Evolutionary conservation across 1,140 invertebrate genomes (phyloP), one percentile per base, ranked within the genome.

Genomic region (Drosophila nigrodunni): DNA sequence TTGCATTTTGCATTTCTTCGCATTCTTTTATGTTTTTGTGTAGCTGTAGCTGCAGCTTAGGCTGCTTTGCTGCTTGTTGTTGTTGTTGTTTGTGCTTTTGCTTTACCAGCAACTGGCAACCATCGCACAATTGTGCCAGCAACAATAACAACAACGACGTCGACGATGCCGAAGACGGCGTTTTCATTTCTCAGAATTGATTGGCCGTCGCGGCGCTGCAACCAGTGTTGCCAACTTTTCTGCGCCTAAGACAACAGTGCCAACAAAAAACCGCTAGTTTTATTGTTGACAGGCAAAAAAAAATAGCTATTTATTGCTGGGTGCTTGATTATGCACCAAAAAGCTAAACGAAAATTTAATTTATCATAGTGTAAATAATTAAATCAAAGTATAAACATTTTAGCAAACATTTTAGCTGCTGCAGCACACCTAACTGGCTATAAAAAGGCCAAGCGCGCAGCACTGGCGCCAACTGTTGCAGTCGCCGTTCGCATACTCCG

Each of bases 101-200:
- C 71, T 74, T 58, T 70, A 67, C 52, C 52, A 50, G 69, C 65
- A 55, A 57, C 62, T 72, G 54, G 52, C 69, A 66, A 61, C 66
- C 59, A 77, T 69, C 78, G 72, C 69, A 72, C 85, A 88, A 82
- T 88, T 88, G 80, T 87, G 82, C 77, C 83, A 89, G 69, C 69
- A 74, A 66, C 76, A 82, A 73, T 61, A 82, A 65, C 71, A 82
- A 75, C 71, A 76, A 73, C 78, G 61, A 73, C 78, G 50, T 41
- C 66, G 74, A 73, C 50, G 73, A 77, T 62, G 72, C 81, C 80
- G 73, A 91, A 87, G 79, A 87, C 80, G 80, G 82, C 77, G 72
- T 90, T 90, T 90, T 83, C 80, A 90, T 91, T 80, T 90, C 77
- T 90, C 75, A 86, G 81, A 89, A 89, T 89, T 89, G 86, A 89